Percentiles rank a stretch among this genome's conserved stretches.
These are phyloP conservation scores for Drosophila prolongata DNA, from an alignment of 2,888 invertebrate species.

Conservation along the genomic window DNA sequence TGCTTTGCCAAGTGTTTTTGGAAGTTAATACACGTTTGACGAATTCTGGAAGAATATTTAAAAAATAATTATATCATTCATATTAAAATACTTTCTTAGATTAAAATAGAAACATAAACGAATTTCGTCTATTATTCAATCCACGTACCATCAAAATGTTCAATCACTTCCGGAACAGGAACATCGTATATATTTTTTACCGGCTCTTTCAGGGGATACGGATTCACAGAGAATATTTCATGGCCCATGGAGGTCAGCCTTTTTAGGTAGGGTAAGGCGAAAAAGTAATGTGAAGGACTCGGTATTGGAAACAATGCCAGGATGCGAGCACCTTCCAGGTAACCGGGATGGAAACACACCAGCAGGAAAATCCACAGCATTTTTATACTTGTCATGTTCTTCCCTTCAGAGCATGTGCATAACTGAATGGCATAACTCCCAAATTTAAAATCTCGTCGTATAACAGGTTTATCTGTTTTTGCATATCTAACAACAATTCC, in stretches of 20 bases:
- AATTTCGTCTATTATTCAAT: no score
- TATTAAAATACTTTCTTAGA: no score
- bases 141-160: constrained; percentile 50
- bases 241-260: constrained; percentile 82
- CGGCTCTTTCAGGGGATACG: constrained; percentile 73
- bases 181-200: constrained; percentile 78
- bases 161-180: constrained; percentile 47
- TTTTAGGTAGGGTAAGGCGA: constrained; percentile 73
- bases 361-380: background rate
- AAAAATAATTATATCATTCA: no score
- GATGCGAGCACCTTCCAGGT: constrained; percentile 57
- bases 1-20: constrained; percentile 41
- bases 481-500: no score
- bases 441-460: background rate
- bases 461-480: no score
- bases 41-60: constrained; percentile 3
- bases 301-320: constrained; percentile 71
- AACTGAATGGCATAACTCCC: background rate
- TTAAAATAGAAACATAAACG: no score
- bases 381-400: background rate
- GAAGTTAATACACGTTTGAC: background rate
- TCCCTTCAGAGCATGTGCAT: background rate
- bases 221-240: constrained; percentile 80
- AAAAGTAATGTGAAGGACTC: constrained; percentile 80
- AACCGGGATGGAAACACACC: constrained; percentile 14